These are phyloP conservation scores for Calephelis virginiensis DNA, from an alignment of 1,140 invertebrate genomes.

Conservation along the genomic window DNA sequence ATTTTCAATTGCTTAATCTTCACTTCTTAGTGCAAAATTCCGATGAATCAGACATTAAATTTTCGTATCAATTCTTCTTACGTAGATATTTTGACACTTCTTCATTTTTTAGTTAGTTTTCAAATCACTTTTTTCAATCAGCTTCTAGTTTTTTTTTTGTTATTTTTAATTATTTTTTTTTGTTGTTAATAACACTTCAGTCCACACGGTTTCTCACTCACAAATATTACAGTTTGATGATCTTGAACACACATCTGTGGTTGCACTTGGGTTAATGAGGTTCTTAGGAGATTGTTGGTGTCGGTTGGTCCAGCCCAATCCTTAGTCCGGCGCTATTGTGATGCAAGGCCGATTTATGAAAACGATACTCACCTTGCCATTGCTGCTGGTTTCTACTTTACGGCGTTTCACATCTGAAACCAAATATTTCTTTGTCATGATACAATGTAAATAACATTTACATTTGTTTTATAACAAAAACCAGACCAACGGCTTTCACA, in stretches of 20 bases:
- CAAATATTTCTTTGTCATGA: slow-evolving; percentile 5
- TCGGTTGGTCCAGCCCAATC: slow-evolving; percentile 70
- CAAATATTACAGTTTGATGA: slow-evolving; percentile 1
- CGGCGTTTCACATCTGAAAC: slow-evolving; percentile 87
- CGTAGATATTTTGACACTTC: slow-evolving; percentile 4
- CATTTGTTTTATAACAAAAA: background rate
- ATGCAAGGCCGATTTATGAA: slow-evolving; percentile 68
- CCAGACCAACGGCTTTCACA: background rate
- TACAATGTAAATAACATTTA: background rate
- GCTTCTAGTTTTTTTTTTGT: background rate
- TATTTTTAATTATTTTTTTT: slow-evolving; percentile 10
- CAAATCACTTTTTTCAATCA: slow-evolving; percentile 3
- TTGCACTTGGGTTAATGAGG: slow-evolving; percentile 2
- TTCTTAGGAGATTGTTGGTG: slow-evolving; percentile 9
- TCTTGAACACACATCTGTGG: slow-evolving; percentile 4
- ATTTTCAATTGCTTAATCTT: background rate
- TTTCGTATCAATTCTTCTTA: background rate
- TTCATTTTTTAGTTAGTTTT: background rate
- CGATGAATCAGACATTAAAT: background rate
- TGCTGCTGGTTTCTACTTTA: slow-evolving; percentile 85
- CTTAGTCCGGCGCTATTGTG: slow-evolving; percentile 71
- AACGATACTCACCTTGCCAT: slow-evolving; percentile 86
- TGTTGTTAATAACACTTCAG: slow-evolving; percentile 9
- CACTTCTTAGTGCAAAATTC: background rate
- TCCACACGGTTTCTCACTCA: background rate